Conservation (phyloP, 2,113 vertebrate species). For the Aphyosemion australe region DNA sequence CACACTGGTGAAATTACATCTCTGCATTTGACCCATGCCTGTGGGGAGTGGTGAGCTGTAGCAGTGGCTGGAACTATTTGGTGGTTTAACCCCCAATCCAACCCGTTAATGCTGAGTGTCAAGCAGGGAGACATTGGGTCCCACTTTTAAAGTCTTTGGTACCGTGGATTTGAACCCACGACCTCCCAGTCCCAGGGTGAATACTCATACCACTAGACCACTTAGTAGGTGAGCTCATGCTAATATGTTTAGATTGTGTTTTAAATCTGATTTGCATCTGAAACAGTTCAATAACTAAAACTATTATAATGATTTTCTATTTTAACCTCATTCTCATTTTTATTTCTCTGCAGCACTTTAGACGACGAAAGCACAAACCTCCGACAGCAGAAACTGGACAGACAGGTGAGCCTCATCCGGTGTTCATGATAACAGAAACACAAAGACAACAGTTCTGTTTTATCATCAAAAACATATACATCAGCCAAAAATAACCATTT, state of each 20-base stretch:
- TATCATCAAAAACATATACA: constrained; percentile 14
- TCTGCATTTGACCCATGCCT: too few species aligned
- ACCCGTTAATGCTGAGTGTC: too few species aligned
- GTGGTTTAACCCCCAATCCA: too few species aligned
- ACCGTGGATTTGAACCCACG: too few species aligned
- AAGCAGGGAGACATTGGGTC: too few species aligned
- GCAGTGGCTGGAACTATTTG: too few species aligned
- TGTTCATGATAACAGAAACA: constrained; percentile 9
- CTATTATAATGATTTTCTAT: neutral
- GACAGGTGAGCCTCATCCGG: constrained; percentile 87
- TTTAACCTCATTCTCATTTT: neutral
- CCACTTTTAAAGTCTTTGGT: too few species aligned
- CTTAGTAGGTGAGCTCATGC: too few species aligned
- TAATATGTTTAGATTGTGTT: neutral
- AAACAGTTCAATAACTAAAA: neutral
- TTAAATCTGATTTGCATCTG: neutral
- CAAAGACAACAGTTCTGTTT: constrained; percentile 18
- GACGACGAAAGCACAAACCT: constrained; percentile 96
- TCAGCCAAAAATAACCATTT: constrained; percentile 12
- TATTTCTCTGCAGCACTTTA: constrained; percentile 87
- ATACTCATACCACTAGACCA: too few species aligned
- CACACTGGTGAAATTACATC: too few species aligned
- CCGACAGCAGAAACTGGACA: constrained; percentile 96
- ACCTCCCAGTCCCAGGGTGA: too few species aligned
- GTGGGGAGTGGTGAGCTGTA: too few species aligned